A percentile compares a stretch with the other conserved stretches of the same genome.
These are phyloP conservation scores for Beroe ovata DNA, from an alignment of 37 sponge, comb jelly and placozoan genomes.

Conservation along the genomic window DNA sequence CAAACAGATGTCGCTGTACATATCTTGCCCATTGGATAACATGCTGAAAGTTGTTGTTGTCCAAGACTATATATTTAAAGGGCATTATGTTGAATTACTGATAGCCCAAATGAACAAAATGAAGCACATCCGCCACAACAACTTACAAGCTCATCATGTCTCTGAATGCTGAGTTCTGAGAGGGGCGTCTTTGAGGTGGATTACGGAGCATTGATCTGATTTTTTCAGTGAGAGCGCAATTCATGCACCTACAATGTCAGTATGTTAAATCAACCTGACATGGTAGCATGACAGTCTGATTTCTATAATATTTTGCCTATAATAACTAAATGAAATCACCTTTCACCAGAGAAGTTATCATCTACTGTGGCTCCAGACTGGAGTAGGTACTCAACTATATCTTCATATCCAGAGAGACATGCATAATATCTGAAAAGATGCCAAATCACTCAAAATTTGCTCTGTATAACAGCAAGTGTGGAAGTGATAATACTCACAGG, in stretches of 20 bases:
- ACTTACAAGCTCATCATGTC: constrained; percentile 36
- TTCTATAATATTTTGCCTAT: too few species aligned
- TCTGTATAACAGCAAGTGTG: too few species aligned
- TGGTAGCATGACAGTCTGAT: too few species aligned
- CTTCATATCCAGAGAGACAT: constrained; percentile 48
- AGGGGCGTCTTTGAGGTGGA: not conserved
- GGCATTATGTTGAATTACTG: too few species aligned
- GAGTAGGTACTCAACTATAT: constrained; percentile 39
- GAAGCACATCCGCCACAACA: too few species aligned
- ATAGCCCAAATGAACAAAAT: too few species aligned
- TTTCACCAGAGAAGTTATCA: constrained; percentile 30
- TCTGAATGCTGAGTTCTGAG: not conserved
- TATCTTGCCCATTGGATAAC: not conserved
- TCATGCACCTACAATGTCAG: not conserved
- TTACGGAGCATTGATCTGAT: constrained; percentile 14
- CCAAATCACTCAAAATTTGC: too few species aligned
- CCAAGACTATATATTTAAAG: too few species aligned
- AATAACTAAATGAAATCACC: too few species aligned
- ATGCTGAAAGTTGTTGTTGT: not conserved
- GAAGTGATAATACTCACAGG: not conserved
- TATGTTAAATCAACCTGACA: too few species aligned
- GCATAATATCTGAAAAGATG: constrained; percentile 54
- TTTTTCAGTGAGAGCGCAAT: constrained; percentile 41
- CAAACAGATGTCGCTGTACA: constrained; percentile 4
- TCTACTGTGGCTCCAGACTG: constrained; percentile 30